phyloP scores from a whole-genome alignment of 2,888 invertebrate species.

The Ophonus ardosiacus region DNA sequence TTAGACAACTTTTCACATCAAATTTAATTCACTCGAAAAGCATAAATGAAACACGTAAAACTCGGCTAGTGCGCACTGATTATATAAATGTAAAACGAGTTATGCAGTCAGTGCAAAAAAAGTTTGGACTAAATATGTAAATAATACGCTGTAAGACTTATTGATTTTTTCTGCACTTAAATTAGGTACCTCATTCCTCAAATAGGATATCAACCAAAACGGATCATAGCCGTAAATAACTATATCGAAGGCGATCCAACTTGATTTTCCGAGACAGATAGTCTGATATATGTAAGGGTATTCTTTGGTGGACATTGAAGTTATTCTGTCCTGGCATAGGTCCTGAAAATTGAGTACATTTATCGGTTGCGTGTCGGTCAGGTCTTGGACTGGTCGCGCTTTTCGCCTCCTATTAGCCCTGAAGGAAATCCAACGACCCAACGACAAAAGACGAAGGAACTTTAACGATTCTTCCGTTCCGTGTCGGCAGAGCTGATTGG shows the following conservation, averaged over 20 bases:
- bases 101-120: too few species aligned
- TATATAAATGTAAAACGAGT: too few species aligned
- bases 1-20: too few species aligned
- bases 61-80: too few species aligned
- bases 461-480: conserved; percentile 55
- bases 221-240: background rate
- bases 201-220: background rate
- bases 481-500: conserved; percentile 54
- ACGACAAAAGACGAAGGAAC: conserved; percentile 40
- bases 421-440: conserved; percentile 42
- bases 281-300: background rate
- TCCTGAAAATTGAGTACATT: conserved; percentile 7
- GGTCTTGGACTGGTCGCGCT: conserved; percentile 9
- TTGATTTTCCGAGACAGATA: background rate
- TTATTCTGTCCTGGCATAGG: background rate
- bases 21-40: too few species aligned
- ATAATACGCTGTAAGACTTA: too few species aligned
- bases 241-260: background rate
- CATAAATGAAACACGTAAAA: too few species aligned
- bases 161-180: too few species aligned
- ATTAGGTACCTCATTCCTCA: too few species aligned
- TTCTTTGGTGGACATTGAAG: background rate
- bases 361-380: conserved; percentile 16
- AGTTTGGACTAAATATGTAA: too few species aligned
- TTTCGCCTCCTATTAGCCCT: conserved; percentile 52